These are phyloP conservation scores for Prunella fulvescens DNA, from an alignment of 2,113 vertebrate genomes.

Conservation along the genomic window DNA sequence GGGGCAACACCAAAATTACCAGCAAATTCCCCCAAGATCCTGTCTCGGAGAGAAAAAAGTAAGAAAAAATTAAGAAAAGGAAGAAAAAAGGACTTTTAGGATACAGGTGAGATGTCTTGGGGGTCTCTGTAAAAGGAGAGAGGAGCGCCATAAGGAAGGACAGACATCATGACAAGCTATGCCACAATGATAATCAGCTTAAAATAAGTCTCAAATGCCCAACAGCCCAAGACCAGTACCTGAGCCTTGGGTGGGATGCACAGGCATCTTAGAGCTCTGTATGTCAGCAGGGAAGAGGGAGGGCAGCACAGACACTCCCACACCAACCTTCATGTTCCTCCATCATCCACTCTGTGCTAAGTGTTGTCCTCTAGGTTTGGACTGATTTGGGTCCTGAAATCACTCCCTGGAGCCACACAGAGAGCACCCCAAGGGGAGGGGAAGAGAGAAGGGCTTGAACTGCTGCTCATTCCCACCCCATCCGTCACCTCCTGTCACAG, in stretches of 20 bases:
- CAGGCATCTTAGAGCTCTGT: not conserved
- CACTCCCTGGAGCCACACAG: rapidly evolving
- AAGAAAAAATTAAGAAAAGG: not conserved
- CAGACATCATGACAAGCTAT: not conserved
- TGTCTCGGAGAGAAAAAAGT: not conserved
- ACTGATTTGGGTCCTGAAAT: not conserved
- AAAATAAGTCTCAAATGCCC: not conserved
- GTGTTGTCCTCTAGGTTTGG: not conserved
- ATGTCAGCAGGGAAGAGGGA: not conserved
- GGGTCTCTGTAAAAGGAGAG: not conserved
- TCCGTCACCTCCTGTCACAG: not conserved
- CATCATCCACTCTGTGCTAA: not conserved
- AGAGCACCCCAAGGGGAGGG: rapidly evolving
- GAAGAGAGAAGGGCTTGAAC: not conserved
- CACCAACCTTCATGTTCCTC: not conserved
- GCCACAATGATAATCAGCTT: not conserved
- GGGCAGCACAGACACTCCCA: not conserved
- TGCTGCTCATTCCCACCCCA: not conserved
- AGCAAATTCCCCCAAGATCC: not conserved
- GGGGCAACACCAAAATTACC: not conserved
- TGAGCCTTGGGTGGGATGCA: not conserved
- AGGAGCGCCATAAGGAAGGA: not conserved
- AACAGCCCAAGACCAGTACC: not conserved
- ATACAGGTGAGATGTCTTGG: not conserved
- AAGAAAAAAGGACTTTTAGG: not conserved